Conservation (phyloP, 2,888 invertebrate species). For the Thumatha senex region DNA sequence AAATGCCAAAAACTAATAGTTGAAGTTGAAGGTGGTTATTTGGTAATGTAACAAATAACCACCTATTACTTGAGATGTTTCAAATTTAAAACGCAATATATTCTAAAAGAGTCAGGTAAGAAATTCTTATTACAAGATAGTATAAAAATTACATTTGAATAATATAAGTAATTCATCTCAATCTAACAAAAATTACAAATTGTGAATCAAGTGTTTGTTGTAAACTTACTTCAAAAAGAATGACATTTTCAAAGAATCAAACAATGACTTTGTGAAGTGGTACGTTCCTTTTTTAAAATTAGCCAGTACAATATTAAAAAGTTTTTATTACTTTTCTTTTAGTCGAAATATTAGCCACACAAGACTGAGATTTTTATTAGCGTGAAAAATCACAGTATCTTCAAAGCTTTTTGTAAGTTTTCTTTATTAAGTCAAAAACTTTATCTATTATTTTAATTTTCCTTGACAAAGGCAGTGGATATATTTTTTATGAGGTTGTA, state of each 20-base stretch:
- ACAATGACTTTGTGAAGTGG: conserved; percentile 49
- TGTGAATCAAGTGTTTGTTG: conserved; percentile 25
- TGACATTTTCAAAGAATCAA: conserved; percentile 43
- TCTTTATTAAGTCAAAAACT: conserved; percentile 51
- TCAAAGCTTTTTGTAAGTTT: conserved; percentile 46
- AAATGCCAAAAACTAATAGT: too few relatives aligned
- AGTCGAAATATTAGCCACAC: too few relatives aligned
- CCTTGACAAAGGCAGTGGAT: conserved; percentile 35
- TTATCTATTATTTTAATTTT: conserved; percentile 51
- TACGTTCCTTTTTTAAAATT: too few relatives aligned
- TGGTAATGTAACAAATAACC: too few relatives aligned
- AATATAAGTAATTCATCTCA: conserved; percentile 23
- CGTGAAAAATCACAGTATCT: conserved; percentile 41
- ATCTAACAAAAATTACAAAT: conserved; percentile 10
- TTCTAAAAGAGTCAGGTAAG: too few relatives aligned
- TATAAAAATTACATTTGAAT: conserved; percentile 15
- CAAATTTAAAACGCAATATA: too few relatives aligned
- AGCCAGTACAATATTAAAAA: too few relatives aligned
- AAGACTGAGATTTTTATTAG: conserved; percentile 50
- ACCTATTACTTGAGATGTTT: too few relatives aligned
- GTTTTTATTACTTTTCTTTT: too few relatives aligned
- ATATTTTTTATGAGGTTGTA: background rate
- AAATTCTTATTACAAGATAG: too few relatives aligned
- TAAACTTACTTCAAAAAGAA: conserved; percentile 26
- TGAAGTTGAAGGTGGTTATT: too few relatives aligned